These are phyloP conservation scores for Notamacropus eugenii DNA, from an alignment of 2,797 vertebrate genomes.

Conservation along the genomic window DNA sequence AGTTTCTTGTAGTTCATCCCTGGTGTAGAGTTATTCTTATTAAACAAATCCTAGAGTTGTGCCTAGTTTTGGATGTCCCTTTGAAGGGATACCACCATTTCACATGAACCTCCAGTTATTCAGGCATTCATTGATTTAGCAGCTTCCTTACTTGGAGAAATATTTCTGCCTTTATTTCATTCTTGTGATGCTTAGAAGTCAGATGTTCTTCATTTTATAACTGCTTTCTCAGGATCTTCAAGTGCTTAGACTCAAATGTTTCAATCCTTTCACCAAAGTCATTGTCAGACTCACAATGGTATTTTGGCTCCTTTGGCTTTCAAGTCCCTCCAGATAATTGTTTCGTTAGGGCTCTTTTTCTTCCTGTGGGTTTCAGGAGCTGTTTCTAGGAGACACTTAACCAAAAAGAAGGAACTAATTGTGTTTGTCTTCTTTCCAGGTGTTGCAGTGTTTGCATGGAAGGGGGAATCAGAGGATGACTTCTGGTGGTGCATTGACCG, in stretches of 20 bases:
- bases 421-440: slow-evolving; percentile 85
- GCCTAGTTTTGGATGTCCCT: not conserved
- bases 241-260: slow-evolving; percentile 35
- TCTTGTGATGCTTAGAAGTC: not conserved
- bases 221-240: slow-evolving; percentile 35
- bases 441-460: slow-evolving; percentile 98
- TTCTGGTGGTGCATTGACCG: slow-evolving; percentile 99
- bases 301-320: not conserved
- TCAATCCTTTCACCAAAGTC: slow-evolving; percentile 32
- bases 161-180: not conserved
- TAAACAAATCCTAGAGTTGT: not conserved
- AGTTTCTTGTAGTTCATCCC: not conserved
- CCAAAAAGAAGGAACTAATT: slow-evolving; percentile 31
- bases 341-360: slow-evolving; percentile 31
- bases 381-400: not conserved
- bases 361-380: slow-evolving; percentile 18
- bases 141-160: not conserved
- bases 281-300: slow-evolving; percentile 18
- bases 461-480: slow-evolving; percentile 98
- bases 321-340: not conserved
- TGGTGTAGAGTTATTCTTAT: not conserved
- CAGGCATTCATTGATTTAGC: not conserved
- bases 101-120: not conserved
- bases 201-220: not conserved
- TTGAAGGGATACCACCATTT: not conserved